Conservation (phyloP, 2,797 vertebrate species). For the Centropyge bicolor region DNA sequence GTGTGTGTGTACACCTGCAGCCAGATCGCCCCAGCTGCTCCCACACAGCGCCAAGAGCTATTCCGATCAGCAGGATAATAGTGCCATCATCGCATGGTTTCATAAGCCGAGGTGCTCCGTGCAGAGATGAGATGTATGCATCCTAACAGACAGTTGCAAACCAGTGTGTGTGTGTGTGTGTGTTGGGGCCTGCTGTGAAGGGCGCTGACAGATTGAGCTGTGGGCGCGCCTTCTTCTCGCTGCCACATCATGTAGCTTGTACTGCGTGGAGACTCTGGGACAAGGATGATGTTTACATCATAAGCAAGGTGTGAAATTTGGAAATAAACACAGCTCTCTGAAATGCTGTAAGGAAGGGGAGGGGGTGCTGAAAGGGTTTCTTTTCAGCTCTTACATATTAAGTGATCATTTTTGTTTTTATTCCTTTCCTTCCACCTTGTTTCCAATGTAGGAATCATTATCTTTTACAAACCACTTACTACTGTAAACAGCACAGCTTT, state of each 20-base stretch:
- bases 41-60: conserved; percentile 71
- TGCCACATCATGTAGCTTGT: conserved; percentile 44
- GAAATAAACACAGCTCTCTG: conserved; percentile 43
- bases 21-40: conserved; percentile 75
- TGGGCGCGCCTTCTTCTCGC: conserved; percentile 35
- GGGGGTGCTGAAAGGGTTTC: background rate
- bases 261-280: conserved; percentile 46
- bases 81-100: conserved; percentile 68
- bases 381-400: conserved; percentile 9
- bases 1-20: conserved; percentile 57
- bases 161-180: conserved; percentile 15
- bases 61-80: conserved; percentile 79
- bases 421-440: background rate
- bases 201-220: conserved; percentile 57
- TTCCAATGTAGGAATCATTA: background rate
- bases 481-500: background rate
- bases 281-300: conserved; percentile 52
- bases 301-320: conserved; percentile 55
- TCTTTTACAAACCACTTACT: background rate
- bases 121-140: conserved; percentile 66
- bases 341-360: background rate
- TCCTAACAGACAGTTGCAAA: conserved; percentile 49
- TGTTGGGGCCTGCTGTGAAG: conserved; percentile 47
- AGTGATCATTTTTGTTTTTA: background rate
- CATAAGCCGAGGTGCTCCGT: conserved; percentile 53